Conservation (phyloP, 2,888 invertebrate genomes). For the Gisinianus flammeolus region DNA sequence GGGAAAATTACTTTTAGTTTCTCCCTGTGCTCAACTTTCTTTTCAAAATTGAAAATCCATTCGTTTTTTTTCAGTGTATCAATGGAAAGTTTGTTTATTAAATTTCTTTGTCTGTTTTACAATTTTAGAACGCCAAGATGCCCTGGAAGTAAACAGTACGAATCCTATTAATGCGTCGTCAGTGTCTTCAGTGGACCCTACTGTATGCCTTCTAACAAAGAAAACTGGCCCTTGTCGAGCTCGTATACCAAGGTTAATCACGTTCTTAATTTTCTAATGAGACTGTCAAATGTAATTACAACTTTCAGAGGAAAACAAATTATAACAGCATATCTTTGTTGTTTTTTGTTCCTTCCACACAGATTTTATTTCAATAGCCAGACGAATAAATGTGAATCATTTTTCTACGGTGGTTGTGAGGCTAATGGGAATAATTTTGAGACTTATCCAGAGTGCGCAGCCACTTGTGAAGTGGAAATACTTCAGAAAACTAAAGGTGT, state of each 20-base stretch:
- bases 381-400: slow-evolving; percentile 47
- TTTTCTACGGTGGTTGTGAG: slow-evolving; percentile 53
- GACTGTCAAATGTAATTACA: background rate
- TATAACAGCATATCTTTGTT: background rate
- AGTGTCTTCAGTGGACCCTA: background rate
- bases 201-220: slow-evolving; percentile 41
- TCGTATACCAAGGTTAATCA: slow-evolving; percentile 44
- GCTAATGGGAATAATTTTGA: slow-evolving; percentile 42
- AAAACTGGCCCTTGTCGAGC: slow-evolving; percentile 49
- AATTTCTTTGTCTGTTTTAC: background rate
- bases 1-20: too few species aligned
- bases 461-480: background rate
- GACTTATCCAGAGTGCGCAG: slow-evolving; percentile 7
- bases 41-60: background rate
- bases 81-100: background rate
- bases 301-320: background rate
- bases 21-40: background rate
- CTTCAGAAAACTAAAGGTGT: background rate
- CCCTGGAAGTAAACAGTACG: background rate
- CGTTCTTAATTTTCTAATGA: background rate
- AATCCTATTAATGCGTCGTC: background rate
- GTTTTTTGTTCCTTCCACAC: too few species aligned
- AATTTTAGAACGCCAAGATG: background rate
- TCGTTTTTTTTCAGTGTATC: background rate
- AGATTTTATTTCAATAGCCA: slow-evolving; percentile 35